phyloP scores from a whole-genome alignment of 1,140 invertebrate species.

The Geopemphigus sp. region DNA sequence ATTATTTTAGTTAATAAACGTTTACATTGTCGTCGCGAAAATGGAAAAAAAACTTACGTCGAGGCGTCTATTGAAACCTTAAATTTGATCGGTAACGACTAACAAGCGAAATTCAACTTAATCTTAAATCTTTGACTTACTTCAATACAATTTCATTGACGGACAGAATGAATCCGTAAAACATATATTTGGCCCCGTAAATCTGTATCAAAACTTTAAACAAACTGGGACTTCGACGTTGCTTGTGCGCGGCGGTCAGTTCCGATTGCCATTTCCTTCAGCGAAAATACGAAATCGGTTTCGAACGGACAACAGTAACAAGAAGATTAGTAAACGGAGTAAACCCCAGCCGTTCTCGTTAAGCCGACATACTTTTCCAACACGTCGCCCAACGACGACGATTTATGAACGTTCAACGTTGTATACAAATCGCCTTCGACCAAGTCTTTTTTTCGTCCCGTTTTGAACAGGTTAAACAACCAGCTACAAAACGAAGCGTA shows the following conservation, averaged over 20 bases:
- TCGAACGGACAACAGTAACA: no score
- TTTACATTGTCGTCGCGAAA: no score
- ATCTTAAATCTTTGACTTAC: no score
- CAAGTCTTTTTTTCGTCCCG: constrained; percentile 67
- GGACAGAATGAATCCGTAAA: constrained; percentile 59
- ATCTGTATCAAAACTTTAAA: constrained; percentile 59
- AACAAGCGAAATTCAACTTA: no score
- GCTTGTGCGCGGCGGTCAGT: constrained; percentile 54
- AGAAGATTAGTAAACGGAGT: no score
- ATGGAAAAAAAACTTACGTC: no score
- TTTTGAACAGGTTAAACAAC: constrained; percentile 66
- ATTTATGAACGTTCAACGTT: constrained; percentile 65
- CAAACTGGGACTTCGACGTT: constrained; percentile 58
- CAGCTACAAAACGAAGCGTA: constrained; percentile 62
- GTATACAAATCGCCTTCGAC: constrained; percentile 68
- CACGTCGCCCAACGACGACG: constrained; percentile 60
- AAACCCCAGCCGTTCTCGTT: no score
- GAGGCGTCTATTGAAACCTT: no score
- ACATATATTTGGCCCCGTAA: constrained; percentile 59
- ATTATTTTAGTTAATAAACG: no score
- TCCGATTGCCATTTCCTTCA: constrained; percentile 53
- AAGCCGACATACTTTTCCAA: constrained; percentile 55
- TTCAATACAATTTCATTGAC: constrained; percentile 59
- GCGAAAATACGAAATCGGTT: no score
- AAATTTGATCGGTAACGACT: no score